Percentiles rank a stretch among this genome's conserved stretches.
Evolutionary conservation across 2,113 vertebrate genomes (phyloP).

Genomic region (Xenotilapia flavipinnis): DNA sequence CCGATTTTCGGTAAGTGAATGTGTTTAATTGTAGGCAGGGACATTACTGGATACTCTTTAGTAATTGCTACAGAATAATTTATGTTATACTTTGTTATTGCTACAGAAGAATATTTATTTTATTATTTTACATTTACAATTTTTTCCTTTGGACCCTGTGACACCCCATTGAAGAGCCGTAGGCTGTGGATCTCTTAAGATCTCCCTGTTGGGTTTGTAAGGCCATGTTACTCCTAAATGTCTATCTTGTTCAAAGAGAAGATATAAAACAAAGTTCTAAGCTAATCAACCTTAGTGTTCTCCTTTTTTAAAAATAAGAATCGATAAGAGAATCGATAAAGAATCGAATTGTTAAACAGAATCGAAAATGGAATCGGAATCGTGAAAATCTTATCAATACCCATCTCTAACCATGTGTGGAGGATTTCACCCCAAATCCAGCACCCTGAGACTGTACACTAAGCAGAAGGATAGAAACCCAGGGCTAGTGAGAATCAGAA

Average conservation of each 20-base stretch:
- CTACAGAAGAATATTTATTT: too few relatives aligned
- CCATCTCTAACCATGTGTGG: not conserved
- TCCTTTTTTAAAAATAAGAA: not conserved
- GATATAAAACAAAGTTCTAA: not conserved
- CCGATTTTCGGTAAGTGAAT: not conserved
- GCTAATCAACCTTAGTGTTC: rapidly evolving
- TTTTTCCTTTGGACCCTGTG: not conserved
- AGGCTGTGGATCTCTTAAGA: not conserved
- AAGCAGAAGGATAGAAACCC: not conserved
- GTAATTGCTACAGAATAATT: too few relatives aligned
- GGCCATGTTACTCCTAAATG: not conserved
- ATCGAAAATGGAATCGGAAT: not conserved
- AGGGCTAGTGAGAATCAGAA: not conserved
- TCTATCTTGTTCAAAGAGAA: not conserved
- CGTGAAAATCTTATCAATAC: not conserved
- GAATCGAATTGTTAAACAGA: not conserved
- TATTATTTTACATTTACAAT: not conserved
- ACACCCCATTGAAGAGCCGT: not conserved
- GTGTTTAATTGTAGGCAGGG: too few relatives aligned
- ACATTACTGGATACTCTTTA: too few relatives aligned
- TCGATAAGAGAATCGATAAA: not conserved
- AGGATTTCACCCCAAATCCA: not conserved
- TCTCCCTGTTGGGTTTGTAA: not conserved
- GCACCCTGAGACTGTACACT: not conserved
- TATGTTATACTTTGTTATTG: too few relatives aligned